Percentiles rank a stretch among this genome's conserved stretches.
Evolutionary conservation across 2,113 vertebrate genomes (phyloP).

Genomic region (Chiloscyllium plagiosum): DNA sequence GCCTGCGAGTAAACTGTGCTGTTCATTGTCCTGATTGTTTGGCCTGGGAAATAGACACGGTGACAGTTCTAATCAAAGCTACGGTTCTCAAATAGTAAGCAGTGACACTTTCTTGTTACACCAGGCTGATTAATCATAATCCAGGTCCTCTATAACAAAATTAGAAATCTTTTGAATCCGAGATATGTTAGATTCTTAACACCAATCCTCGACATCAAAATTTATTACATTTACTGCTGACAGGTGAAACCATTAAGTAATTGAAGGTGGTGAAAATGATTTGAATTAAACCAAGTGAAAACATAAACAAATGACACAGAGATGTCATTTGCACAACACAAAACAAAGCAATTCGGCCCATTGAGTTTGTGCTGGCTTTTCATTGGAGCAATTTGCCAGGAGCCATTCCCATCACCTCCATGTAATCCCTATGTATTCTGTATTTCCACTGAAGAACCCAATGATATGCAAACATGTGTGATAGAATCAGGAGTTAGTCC

Average conservation of each 20-base stretch:
- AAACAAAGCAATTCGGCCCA: background rate
- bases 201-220: background rate
- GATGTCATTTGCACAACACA: background rate
- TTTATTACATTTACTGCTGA: background rate
- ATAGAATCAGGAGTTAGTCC: too few relatives aligned
- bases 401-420: background rate
- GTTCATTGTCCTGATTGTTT: background rate
- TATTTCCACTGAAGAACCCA: too few relatives aligned
- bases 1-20: background rate
- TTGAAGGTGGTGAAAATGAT: background rate
- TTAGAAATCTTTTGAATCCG: background rate
- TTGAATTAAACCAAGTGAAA: background rate
- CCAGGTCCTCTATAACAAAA: background rate
- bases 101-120: background rate
- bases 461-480: too few relatives aligned
- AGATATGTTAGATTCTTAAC: background rate
- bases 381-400: background rate
- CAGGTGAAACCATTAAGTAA: background rate
- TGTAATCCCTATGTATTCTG: too few relatives aligned
- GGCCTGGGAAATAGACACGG: background rate
- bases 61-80: slow-evolving; percentile 18
- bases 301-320: background rate
- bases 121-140: background rate
- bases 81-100: background rate
- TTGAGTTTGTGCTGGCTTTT: background rate